Evolutionary conservation across 2,888 invertebrate genomes (phyloP), one percentile per base, ranked within the genome.

Genomic region (Parelbella ahira): DNA sequence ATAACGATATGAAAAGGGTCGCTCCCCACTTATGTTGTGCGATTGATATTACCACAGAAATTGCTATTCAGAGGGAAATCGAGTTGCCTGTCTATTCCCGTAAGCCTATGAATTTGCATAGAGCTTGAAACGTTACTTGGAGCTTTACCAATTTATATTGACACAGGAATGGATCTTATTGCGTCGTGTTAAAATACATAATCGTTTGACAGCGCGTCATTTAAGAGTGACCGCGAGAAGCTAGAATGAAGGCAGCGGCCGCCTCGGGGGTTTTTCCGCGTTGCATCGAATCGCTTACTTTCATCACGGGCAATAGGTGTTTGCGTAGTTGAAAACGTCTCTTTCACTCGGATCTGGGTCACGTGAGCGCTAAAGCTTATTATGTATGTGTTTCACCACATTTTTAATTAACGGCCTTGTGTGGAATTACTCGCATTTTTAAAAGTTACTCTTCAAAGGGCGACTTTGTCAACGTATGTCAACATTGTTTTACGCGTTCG

Each of bases 11-110:
- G 69, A 71, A 62, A 69, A 76, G 72, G 76, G 73, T 73, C 72
- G 64, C 53, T 30, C 50, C 52, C 63, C 68, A 69, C 73, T 77
- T 78, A 75, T 71, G 73, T 64, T 68, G 59, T 63, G 54, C 67
- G 67, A 77, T 75, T 71, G 76, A 77, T 80, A 78, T 77, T 70
- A 69, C 72, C 73, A 60, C 69, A 69, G 70, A 74, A 74, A 76
- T 73, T 75, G 71, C 64, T 66, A 69, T 74, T 76, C 70, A 73
- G 60, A 64, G 56, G 64, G 68, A 71, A 68, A 72, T 72, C 59
- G 63, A 68, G 56, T 61, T 62, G 54, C 51, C 55, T 60, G 53
- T 64, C 57, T 67, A 63, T 68, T 58, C 51, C 58, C 62, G 51
- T 59, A 57, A 55, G 54, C 54, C 54, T 53, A 54, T 50, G 50